phyloP scores from a whole-genome alignment of 2,888 invertebrate genomes.

The Xestia rhomboidea region DNA sequence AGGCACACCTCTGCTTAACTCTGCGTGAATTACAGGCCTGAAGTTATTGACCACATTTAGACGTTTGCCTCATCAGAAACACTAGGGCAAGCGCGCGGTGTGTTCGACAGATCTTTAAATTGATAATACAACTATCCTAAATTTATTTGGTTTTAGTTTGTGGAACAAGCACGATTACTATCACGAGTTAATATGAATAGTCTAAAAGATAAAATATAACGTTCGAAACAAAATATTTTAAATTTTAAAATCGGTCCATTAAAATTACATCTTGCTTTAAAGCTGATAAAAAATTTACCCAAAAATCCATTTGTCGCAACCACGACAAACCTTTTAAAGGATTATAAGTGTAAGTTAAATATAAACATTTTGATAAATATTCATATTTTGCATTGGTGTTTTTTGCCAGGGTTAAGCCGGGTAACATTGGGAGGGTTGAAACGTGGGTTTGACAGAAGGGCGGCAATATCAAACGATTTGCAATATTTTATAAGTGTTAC shows the following conservation, averaged over 20 bases:
- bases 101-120: no score
- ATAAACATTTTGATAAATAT: constrained; percentile 26
- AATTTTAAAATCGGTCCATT: neutral
- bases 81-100: no score
- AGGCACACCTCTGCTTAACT: no score
- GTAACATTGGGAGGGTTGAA: constrained; percentile 4
- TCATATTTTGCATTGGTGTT: constrained; percentile 12
- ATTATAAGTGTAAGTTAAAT: neutral
- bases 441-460: constrained; percentile 39
- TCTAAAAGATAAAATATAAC: no score
- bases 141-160: no score
- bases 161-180: no score
- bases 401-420: constrained; percentile 3
- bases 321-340: constrained; percentile 4
- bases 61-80: no score
- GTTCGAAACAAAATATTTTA: neutral
- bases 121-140: no score
- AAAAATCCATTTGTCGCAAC: neutral
- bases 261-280: neutral
- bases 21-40: no score
- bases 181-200: no score
- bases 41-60: no score
- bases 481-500: constrained; percentile 30
- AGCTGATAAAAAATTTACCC: neutral
- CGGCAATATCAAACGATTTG: constrained; percentile 26